Conservation (phyloP, 2,888 invertebrate genomes). For the Ceriagrion tenellum region DNA sequence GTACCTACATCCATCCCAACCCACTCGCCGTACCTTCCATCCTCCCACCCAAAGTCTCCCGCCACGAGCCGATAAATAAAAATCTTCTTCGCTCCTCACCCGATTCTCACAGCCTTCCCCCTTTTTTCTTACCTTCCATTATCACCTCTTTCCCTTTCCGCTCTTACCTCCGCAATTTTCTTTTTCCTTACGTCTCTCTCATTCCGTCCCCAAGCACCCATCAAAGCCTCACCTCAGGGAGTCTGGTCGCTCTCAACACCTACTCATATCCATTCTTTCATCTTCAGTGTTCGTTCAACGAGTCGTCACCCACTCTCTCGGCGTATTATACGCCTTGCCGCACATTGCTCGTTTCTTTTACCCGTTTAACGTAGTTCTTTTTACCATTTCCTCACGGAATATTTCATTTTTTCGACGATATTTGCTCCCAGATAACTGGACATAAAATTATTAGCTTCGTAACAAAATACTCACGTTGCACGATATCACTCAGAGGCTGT, state of each 20-base stretch:
- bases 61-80: neutral
- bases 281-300: neutral
- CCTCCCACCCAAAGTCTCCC: neutral
- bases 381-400: no score
- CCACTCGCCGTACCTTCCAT: neutral
- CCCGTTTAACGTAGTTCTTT: no score
- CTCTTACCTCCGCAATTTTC: neutral
- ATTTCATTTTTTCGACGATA: no score
- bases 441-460: no score
- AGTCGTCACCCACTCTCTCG: neutral
- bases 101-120: neutral
- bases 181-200: neutral
- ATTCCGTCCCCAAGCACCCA: neutral
- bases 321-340: neutral
- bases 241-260: slow-evolving; percentile 41
- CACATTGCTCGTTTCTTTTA: no score
- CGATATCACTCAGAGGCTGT: no score
- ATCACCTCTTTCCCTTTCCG: neutral
- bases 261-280: slow-evolving; percentile 33
- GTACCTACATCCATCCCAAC: neutral
- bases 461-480: no score
- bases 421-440: no score
- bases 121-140: neutral
- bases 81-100: neutral
- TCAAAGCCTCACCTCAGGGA: slow-evolving; percentile 37